Conservation (phyloP, 1,140 invertebrate genomes). For the Pseudomyrmex concolor region DNA sequence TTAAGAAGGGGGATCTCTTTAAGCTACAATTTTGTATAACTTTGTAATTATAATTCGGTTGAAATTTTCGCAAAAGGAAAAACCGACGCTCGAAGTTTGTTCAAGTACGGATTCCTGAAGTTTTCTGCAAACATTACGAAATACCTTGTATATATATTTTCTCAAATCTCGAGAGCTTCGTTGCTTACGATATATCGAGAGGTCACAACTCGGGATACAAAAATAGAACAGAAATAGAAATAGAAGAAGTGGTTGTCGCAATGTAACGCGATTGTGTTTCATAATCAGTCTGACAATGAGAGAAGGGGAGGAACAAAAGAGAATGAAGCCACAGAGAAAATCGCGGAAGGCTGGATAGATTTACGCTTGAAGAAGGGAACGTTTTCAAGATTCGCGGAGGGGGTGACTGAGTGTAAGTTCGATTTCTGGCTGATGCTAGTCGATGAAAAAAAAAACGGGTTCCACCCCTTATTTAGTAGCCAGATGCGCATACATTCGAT, state of each 20-base stretch:
- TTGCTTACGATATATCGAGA: not conserved
- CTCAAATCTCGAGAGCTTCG: not conserved
- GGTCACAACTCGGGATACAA: not conserved
- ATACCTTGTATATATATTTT: conserved; percentile 16
- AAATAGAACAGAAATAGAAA: not conserved
- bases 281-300: conserved; percentile 36
- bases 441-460: conserved; percentile 41
- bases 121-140: conserved; percentile 34
- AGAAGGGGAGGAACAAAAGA: conserved; percentile 41
- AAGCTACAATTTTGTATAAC: conserved; percentile 48
- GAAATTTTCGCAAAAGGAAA: conserved; percentile 22
- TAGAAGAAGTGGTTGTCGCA: conserved; percentile 54
- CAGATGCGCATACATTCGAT: conserved; percentile 77
- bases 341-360: conserved; percentile 63
- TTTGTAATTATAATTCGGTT: conserved; percentile 54
- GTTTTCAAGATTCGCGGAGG: conserved; percentile 61
- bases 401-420: conserved; percentile 7
- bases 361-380: conserved; percentile 63
- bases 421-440: conserved; percentile 37
- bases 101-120: conserved; percentile 27
- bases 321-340: conserved; percentile 44
- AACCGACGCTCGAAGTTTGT: conserved; percentile 8
- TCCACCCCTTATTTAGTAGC: conserved; percentile 71
- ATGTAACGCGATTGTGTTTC: conserved; percentile 55
- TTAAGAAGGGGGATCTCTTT: not conserved